Percentiles rank a stretch among this genome's conserved stretches.
Evolutionary conservation across 2,113 vertebrate species (phyloP).

Genomic region (Myiopsitta monachus): DNA sequence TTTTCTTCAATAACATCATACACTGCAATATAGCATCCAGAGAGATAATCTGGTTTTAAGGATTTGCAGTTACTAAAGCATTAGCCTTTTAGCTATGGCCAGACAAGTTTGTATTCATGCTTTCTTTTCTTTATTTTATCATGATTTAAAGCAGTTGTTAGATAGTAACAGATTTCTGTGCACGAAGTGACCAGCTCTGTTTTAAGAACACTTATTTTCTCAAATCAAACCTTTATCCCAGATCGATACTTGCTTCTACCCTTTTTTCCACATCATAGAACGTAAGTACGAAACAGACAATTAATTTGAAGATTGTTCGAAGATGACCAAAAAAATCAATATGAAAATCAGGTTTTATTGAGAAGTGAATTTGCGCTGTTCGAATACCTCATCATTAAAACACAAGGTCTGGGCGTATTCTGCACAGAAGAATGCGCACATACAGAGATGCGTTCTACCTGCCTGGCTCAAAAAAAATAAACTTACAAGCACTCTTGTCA

Average conservation of each 20-base stretch:
- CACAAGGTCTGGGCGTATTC: not conserved
- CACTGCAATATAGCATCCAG: constrained; percentile 47
- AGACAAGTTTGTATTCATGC: constrained; percentile 38
- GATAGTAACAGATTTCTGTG: constrained; percentile 3
- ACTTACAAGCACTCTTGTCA: not conserved
- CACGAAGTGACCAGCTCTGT: not conserved
- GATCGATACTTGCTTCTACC: not conserved
- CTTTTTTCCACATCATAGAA: not conserved
- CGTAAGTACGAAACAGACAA: not conserved
- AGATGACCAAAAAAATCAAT: not conserved
- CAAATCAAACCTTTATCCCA: not conserved
- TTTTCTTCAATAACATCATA: constrained; percentile 61
- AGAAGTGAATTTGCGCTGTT: not conserved
- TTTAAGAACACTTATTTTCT: constrained; percentile 22
- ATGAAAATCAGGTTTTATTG: not conserved
- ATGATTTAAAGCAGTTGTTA: constrained; percentile 4
- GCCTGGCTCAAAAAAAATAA: not conserved
- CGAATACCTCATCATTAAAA: not conserved
- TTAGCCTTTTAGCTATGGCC: constrained; percentile 39
- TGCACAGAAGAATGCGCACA: not conserved
- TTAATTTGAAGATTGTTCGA: not conserved
- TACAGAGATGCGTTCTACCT: not conserved
- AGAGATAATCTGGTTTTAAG: constrained; percentile 77
- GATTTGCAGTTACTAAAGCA: constrained; percentile 71
- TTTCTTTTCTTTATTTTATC: constrained; percentile 43